Evolutionary conservation across 1,140 invertebrate species (phyloP), one percentile per base, ranked within the genome.

Genomic region (Piezodorus guildinii): DNA sequence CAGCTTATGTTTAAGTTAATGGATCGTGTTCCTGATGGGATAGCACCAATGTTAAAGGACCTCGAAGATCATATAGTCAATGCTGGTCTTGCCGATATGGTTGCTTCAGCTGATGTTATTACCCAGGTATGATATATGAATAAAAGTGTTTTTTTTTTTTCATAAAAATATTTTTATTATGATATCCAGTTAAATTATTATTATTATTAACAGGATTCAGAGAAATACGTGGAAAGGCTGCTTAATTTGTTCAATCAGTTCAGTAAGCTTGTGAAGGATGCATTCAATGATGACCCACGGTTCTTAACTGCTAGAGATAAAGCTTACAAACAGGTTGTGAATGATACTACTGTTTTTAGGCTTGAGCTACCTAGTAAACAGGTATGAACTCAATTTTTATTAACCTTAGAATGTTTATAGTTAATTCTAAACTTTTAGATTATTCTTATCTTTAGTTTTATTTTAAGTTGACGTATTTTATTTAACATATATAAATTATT

Each of bases 231-330:
- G 12, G 96, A 99, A 74, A 84, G 95, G 67, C 77, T 99, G 59
- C 77, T 99, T 62, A 88, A 92, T 67, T 79, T 99, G 43, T 99
- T 98, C 76, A 86, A 87, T 68, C 83, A 86, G 71, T 99, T 97
- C 75, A 97, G 93, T 75, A 79, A 81, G 39, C 79, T 99, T 66
- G 95, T 98, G 9, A 87, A 86, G 70, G 90, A 97, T 70, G 96
- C 96, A 1, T 99, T 99, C 73, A 83, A 88, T 71, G 92, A 98
- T 78, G 96, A 99, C 79, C 94, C 96, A 8, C 78, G 96, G 54
- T 99, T 99, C 77, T 80, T 99, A 45, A 99, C 96, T 4, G 91
- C 94, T 8, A 82, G 97, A 73, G 97, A 99, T 74, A 98, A 98
- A 76, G 95, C 95, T 52, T 99, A 96, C 73, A 96, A 98, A 77